Percentiles rank a stretch among this genome's conserved stretches.
Evolutionary conservation across 92 coral and sea anemone genomes (phyloP).

Genomic region (Bergia sp.): DNA sequence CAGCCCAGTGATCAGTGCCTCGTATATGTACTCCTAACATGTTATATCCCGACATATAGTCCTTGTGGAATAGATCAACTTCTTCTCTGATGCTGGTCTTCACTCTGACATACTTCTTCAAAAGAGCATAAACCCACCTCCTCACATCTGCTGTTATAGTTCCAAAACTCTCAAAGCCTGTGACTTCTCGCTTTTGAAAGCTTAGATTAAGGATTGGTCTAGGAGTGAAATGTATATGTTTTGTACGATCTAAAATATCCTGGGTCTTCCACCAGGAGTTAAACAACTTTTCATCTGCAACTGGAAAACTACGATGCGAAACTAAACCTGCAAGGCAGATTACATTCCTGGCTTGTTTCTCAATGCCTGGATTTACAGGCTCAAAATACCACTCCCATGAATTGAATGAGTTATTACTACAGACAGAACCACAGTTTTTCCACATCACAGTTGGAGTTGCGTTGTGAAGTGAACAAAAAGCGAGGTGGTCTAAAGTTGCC

Average conservation of each 20-base stretch:
- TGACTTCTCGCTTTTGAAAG: constrained; percentile 49
- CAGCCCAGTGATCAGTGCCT: constrained; percentile 76
- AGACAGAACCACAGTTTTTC: constrained; percentile 66
- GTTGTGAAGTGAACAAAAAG: constrained; percentile 44
- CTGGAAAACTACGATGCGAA: constrained; percentile 20
- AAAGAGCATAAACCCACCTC: constrained; percentile 49
- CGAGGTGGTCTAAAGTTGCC: constrained; percentile 62
- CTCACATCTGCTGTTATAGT: constrained; percentile 54
- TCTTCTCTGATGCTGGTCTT: constrained; percentile 40
- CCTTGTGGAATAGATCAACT: constrained; percentile 50
- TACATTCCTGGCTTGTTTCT: constrained; percentile 49
- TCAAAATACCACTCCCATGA: constrained; percentile 84
- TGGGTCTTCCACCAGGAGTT: constrained; percentile 24
- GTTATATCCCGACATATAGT: constrained; percentile 50
- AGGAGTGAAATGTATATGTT: constrained; percentile 15
- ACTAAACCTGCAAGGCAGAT: constrained; percentile 53
- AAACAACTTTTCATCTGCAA: constrained; percentile 4
- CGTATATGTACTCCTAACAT: constrained; percentile 87
- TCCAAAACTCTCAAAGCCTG: constrained; percentile 43
- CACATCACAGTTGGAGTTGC: constrained; percentile 63
- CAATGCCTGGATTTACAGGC: constrained; percentile 64
- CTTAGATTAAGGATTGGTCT: constrained; percentile 50
- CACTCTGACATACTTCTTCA: constrained; percentile 52
- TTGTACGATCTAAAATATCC: neutral
- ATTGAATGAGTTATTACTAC: constrained; percentile 62